phyloP scores from a whole-genome alignment of 1,140 invertebrate species.

The Drosophila subpulchrella region DNA sequence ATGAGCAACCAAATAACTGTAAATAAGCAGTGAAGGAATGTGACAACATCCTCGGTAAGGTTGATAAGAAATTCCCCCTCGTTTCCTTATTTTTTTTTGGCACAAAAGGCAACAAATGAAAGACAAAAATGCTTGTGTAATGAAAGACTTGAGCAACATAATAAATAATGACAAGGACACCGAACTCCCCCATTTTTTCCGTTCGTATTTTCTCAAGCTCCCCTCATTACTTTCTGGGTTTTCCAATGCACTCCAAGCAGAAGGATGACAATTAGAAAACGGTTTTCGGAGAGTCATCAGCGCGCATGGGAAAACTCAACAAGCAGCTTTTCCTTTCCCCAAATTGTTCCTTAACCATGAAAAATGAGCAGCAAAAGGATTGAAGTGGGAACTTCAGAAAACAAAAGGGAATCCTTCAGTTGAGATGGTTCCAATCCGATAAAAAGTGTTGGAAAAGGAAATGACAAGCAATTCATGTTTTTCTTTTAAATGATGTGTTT shows the following conservation, averaged over 20 bases:
- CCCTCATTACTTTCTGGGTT: slow-evolving; percentile 41
- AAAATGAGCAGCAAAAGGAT: slow-evolving; percentile 43
- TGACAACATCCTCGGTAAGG: slow-evolving; percentile 34
- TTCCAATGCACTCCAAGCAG: slow-evolving; percentile 35
- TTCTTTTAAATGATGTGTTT: too few species aligned
- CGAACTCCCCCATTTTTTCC: slow-evolving; percentile 15
- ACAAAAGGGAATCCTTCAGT: slow-evolving; percentile 8
- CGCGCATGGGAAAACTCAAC: slow-evolving; percentile 17
- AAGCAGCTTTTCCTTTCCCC: slow-evolving; percentile 13
- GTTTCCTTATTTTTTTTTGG: slow-evolving; percentile 20
- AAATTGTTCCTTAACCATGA: slow-evolving; percentile 30
- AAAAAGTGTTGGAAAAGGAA: slow-evolving; percentile 11
- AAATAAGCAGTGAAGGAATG: slow-evolving; percentile 72
- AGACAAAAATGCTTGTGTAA: slow-evolving; percentile 75
- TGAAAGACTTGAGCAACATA: slow-evolving; percentile 81
- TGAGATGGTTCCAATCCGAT: slow-evolving; percentile 8
- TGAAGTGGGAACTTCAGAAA: slow-evolving; percentile 7
- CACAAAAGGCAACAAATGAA: slow-evolving; percentile 71
- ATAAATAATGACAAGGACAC: slow-evolving; percentile 77
- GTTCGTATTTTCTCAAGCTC: slow-evolving; percentile 17
- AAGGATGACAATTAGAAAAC: slow-evolving; percentile 57
- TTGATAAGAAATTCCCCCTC: slow-evolving; percentile 43
- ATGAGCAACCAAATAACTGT: slow-evolving; percentile 73
- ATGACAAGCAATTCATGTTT: neutral
- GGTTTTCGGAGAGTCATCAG: slow-evolving; percentile 30